Conservation (phyloP, 2,113 vertebrate species). For the Accipiter cooperii region DNA sequence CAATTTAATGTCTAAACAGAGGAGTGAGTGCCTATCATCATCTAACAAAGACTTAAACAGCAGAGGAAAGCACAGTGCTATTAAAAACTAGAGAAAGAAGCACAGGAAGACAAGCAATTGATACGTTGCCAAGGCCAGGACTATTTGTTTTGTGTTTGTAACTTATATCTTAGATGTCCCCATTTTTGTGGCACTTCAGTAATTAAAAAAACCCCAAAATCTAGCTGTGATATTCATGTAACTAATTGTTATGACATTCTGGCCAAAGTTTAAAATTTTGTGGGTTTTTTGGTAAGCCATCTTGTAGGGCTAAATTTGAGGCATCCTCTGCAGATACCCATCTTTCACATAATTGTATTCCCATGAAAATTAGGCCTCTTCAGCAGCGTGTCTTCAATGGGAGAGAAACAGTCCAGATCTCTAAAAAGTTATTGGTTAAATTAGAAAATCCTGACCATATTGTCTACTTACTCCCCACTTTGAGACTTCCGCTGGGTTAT, state of each 20-base stretch:
- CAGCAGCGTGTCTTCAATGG: background rate
- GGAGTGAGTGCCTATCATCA: background rate
- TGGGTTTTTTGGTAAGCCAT: background rate
- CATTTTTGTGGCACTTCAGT: background rate
- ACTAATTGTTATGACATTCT: background rate
- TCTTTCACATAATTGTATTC: background rate
- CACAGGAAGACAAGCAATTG: background rate
- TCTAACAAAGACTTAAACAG: background rate
- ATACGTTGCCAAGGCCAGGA: background rate
- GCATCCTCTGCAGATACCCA: background rate
- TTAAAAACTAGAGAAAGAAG: background rate
- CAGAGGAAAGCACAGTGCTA: background rate
- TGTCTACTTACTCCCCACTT: background rate
- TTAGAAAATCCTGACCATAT: background rate
- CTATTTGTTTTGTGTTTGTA: background rate
- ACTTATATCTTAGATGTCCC: background rate
- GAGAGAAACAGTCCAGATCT: background rate
- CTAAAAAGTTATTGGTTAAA: background rate
- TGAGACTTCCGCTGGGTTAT: background rate
- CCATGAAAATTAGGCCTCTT: background rate
- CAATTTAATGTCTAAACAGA: slow-evolving; percentile 31
- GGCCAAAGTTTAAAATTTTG: background rate
- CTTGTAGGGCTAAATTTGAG: background rate
- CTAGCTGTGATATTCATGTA: background rate
- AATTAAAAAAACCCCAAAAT: background rate